These are phyloP conservation scores for Chironex yamaguchii DNA, from an alignment of 30 jellyfish, hydroid and myxozoan species.

Conservation along the genomic window DNA sequence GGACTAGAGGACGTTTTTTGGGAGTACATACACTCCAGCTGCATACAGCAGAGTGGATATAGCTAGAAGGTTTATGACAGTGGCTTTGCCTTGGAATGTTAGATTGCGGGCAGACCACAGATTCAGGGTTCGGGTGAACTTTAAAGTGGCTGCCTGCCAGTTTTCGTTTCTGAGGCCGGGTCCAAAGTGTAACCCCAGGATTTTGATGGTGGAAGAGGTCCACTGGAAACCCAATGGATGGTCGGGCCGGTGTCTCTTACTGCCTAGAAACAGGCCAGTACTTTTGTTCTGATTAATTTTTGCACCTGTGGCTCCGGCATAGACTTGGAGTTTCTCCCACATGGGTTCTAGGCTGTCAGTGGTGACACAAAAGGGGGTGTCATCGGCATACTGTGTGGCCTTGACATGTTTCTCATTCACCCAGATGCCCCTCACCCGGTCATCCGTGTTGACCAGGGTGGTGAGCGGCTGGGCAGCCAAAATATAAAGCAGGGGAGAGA, in stretches of 20 bases:
- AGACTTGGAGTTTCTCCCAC: background rate
- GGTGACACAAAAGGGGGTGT: slow-evolving; percentile 8
- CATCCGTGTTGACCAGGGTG: background rate
- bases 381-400: slow-evolving; percentile 15
- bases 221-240: slow-evolving; percentile 23
- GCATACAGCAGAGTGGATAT: background rate
- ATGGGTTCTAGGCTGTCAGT: background rate
- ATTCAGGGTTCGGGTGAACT: background rate
- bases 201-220: slow-evolving; percentile 11
- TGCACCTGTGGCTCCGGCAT: slow-evolving; percentile 52
- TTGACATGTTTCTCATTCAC: slow-evolving; percentile 4
- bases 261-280: slow-evolving; percentile 56
- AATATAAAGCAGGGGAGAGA: slow-evolving; percentile 22
- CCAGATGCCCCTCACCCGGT: background rate
- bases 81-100: slow-evolving; percentile 12
- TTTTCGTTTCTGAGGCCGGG: background rate
- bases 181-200: slow-evolving; percentile 1
- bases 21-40: background rate
- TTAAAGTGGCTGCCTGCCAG: background rate
- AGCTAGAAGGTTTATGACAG: background rate
- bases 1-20: background rate
- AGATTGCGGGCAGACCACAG: slow-evolving; percentile 23
- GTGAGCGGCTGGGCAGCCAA: slow-evolving; percentile 21
- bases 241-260: slow-evolving; percentile 31
- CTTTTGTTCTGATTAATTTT: slow-evolving; percentile 31